Evolutionary conservation across 1,140 invertebrate genomes (phyloP).

Genomic region (Trachelipus rathkii): DNA sequence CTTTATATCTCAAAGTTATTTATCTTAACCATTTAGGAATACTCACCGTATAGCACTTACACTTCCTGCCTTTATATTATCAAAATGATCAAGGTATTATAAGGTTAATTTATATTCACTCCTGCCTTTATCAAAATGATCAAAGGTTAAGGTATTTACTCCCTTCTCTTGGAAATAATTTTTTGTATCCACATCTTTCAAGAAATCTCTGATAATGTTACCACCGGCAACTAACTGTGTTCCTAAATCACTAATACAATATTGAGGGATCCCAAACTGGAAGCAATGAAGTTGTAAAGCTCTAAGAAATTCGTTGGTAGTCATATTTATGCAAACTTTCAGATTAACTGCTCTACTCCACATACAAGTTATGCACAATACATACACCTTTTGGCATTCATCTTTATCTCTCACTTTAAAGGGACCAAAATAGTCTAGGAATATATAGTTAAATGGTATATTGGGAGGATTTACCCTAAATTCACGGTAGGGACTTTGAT

Average conservation of each 20-base stretch:
- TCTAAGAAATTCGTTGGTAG: background rate
- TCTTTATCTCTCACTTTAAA: background rate
- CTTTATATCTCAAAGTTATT: too few species aligned
- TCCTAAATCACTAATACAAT: background rate
- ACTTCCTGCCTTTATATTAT: too few species aligned
- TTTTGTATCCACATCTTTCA: background rate
- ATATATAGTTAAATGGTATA: background rate
- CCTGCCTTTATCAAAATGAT: background rate
- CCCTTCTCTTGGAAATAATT: background rate
- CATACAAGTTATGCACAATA: background rate
- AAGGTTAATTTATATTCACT: too few species aligned
- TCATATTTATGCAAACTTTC: background rate
- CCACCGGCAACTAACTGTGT: background rate
- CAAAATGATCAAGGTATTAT: too few species aligned
- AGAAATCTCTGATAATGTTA: background rate
- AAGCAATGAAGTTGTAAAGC: background rate
- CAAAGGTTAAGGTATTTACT: background rate
- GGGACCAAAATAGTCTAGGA: background rate
- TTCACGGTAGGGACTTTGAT: constrained; percentile 7
- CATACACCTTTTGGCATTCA: background rate
- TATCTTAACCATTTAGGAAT: too few species aligned
- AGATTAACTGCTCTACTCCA: constrained; percentile 15
- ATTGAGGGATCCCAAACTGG: background rate
- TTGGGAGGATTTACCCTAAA: background rate
- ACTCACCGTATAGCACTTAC: too few species aligned